These are phyloP conservation scores for Archivesica marissinica DNA, from an alignment of 1,140 invertebrate species.

Conservation along the genomic window DNA sequence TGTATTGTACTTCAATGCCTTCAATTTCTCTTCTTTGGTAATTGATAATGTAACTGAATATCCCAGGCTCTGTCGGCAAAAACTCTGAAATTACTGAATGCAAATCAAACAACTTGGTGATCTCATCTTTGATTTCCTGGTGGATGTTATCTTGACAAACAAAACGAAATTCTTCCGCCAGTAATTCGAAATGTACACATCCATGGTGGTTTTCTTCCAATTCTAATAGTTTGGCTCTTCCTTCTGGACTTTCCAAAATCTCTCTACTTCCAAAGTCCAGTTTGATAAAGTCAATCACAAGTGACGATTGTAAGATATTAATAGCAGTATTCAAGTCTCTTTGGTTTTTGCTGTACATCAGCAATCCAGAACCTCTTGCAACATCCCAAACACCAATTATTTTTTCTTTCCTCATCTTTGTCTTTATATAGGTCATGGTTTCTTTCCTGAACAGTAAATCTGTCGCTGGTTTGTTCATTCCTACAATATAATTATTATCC, in stretches of 20 bases:
- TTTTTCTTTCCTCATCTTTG: neutral
- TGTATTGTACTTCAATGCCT: conserved; percentile 12
- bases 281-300: neutral
- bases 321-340: neutral
- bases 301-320: neutral
- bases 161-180: neutral
- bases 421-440: conserved; percentile 7
- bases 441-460: conserved; percentile 15
- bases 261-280: neutral
- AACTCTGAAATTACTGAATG: conserved; percentile 1
- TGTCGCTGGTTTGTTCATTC: neutral
- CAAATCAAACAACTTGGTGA: conserved; percentile 17
- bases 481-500: neutral
- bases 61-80: neutral
- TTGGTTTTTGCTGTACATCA: conserved; percentile 42
- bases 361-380: neutral
- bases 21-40: neutral
- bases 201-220: conserved; percentile 24
- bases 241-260: neutral
- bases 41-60: neutral
- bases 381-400: conserved; percentile 33
- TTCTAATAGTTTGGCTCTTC: neutral
- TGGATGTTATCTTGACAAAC: neutral
- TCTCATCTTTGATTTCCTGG: conserved; percentile 7
- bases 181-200: conserved; percentile 8